Conservation (phyloP, 92 coral and sea anemone genomes). For the Diadumene lineata region DNA sequence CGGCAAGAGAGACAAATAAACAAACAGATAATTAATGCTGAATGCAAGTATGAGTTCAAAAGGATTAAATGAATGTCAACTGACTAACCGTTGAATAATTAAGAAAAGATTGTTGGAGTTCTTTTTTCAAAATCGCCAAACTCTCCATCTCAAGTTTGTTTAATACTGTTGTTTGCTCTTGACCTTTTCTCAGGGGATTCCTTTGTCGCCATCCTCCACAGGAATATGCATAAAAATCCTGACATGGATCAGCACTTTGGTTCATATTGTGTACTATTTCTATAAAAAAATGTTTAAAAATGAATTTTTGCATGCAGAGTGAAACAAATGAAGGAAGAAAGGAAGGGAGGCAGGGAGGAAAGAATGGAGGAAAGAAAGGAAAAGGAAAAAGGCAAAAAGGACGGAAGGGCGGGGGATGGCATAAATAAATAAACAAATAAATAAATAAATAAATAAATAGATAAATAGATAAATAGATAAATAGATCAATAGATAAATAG, state of each 20-base stretch:
- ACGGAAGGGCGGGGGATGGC: too few relatives aligned
- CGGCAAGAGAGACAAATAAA: not conserved
- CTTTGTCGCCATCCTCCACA: slow-evolving; percentile 24
- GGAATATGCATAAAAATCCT: slow-evolving; percentile 23
- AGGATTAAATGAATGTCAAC: not conserved
- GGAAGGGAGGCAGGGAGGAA: too few relatives aligned
- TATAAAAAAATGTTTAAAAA: too few relatives aligned
- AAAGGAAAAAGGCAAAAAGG: too few relatives aligned
- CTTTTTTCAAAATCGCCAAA: not conserved
- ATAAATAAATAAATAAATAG: too few relatives aligned
- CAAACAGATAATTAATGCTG: not conserved
- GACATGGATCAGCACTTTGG: slow-evolving; percentile 16
- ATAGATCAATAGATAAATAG: too few relatives aligned
- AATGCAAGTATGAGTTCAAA: not conserved
- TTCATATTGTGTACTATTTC: slow-evolving; percentile 12
- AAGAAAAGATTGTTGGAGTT: not conserved
- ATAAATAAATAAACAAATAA: too few relatives aligned
- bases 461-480: too few relatives aligned
- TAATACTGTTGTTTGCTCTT: not conserved
- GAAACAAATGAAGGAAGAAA: too few relatives aligned
- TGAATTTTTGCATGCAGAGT: too few relatives aligned
- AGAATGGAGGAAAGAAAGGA: too few relatives aligned
- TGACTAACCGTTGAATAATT: slow-evolving; percentile 3
- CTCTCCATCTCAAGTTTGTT: not conserved
- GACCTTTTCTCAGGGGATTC: slow-evolving; percentile 7